Conservation (phyloP, 2,888 invertebrate species). For the Halictus quadricinctus region DNA sequence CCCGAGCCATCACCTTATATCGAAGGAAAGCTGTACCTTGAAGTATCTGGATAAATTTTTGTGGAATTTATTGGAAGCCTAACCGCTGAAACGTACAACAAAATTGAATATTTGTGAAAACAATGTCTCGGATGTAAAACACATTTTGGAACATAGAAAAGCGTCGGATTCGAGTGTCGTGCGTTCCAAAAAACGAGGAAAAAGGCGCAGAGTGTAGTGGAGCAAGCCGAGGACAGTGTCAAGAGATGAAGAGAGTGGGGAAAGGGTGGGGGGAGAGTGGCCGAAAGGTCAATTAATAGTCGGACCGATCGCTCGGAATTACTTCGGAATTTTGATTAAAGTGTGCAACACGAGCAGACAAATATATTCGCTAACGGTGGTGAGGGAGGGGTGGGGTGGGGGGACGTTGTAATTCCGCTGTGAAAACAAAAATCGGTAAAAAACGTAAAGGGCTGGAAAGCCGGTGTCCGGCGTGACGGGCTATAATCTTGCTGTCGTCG, state of each 20-base stretch:
- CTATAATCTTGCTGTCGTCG: slow-evolving; percentile 46
- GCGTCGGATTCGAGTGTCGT: not conserved
- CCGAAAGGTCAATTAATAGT: slow-evolving; percentile 27
- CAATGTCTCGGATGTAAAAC: not conserved
- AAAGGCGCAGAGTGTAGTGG: too few relatives aligned
- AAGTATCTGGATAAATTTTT: too few relatives aligned
- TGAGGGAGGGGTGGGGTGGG: too few relatives aligned
- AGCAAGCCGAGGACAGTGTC: not conserved
- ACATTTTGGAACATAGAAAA: not conserved
- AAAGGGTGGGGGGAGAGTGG: not conserved
- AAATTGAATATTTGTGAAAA: too few relatives aligned
- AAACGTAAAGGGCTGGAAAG: slow-evolving; percentile 21
- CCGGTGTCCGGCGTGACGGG: not conserved
- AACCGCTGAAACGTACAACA: too few relatives aligned
- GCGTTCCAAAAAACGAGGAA: not conserved
- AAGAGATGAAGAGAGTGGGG: not conserved
- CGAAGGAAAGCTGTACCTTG: too few relatives aligned
- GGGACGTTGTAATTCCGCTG: slow-evolving; percentile 24
- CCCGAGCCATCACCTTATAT: too few relatives aligned
- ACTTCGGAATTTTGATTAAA: slow-evolving; percentile 41
- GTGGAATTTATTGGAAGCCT: too few relatives aligned
- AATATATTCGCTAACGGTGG: slow-evolving; percentile 20
- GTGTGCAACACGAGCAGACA: slow-evolving; percentile 37
- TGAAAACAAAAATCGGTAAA: slow-evolving; percentile 23
- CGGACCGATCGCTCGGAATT: slow-evolving; percentile 18